Conservation (phyloP, 2,888 invertebrate genomes). For the Melanostoma scalare region DNA sequence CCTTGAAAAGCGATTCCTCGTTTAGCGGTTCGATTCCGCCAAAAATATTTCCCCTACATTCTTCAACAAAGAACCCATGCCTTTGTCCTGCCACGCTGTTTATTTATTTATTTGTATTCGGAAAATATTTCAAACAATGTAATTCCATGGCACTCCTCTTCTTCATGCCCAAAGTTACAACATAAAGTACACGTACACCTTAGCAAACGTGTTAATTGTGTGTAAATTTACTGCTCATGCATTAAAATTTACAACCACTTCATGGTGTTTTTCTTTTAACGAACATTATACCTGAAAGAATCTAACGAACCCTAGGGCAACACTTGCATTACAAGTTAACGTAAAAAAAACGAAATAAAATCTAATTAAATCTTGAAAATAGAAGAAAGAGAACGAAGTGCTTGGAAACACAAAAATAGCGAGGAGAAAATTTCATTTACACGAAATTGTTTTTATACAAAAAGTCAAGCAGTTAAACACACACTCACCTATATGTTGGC, state of each 20-base stretch:
- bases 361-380: not conserved
- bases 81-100: no score
- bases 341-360: not conserved
- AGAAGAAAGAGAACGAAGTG: not conserved
- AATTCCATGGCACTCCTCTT: no score
- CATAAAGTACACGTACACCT: not conserved
- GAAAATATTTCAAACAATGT: no score
- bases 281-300: no score
- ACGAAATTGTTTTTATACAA: not conserved
- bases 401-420: not conserved
- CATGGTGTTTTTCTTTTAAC: no score
- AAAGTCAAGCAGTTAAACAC: slow-evolving; percentile 20
- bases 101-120: no score
- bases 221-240: not conserved
- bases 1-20: no score
- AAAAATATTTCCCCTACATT: no score
- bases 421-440: not conserved
- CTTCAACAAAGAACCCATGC: no score
- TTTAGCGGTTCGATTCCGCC: no score
- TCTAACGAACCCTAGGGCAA: not conserved
- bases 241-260: no score
- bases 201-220: not conserved
- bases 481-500: slow-evolving; percentile 88
- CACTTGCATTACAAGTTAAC: not conserved
- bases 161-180: not conserved